A percentile compares a stretch with the other conserved stretches of the same genome.
Conservation (phyloP, 2,888 invertebrate species). For the Drepanosiphum platanoidis region DNA sequence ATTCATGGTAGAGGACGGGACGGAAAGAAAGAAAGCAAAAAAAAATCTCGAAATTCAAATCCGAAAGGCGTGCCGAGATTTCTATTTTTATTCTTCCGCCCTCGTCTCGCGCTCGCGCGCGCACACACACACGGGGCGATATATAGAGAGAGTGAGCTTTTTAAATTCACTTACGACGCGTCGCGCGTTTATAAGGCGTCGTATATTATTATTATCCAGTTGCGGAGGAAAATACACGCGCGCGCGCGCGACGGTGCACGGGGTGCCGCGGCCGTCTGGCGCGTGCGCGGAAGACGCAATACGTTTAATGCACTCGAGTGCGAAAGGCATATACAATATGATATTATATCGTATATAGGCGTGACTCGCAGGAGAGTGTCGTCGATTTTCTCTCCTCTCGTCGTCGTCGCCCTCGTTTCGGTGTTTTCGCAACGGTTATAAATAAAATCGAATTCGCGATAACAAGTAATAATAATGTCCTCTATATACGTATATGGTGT, state of each 20-base stretch:
- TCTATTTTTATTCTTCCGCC: neutral
- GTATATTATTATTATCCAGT: too few relatives aligned
- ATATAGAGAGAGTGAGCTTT: neutral
- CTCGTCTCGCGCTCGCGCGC: neutral
- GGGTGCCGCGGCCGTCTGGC: neutral
- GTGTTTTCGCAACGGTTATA: neutral
- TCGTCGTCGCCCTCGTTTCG: neutral
- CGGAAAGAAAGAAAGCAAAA: neutral
- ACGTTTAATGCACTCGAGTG: neutral
- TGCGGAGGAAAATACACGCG: too few relatives aligned
- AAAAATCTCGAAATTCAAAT: conserved; percentile 53
- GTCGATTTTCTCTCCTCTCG: neutral
- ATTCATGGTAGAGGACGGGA: conserved; percentile 46
- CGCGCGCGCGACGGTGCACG: neutral
- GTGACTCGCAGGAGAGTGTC: neutral
- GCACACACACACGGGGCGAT: neutral
- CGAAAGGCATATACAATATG: neutral
- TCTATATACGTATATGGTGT: too few relatives aligned
- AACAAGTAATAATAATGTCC: neutral
- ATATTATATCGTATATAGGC: neutral
- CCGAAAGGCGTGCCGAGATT: conserved; percentile 25
- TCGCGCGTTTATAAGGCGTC: neutral
- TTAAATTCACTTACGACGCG: neutral
- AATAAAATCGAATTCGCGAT: neutral
- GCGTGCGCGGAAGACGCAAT: neutral